A percentile compares a stretch with the other conserved stretches of the same genome.
Evolutionary conservation across 2,888 invertebrate genomes (phyloP).

Genomic region (Latheticus oryzae): DNA sequence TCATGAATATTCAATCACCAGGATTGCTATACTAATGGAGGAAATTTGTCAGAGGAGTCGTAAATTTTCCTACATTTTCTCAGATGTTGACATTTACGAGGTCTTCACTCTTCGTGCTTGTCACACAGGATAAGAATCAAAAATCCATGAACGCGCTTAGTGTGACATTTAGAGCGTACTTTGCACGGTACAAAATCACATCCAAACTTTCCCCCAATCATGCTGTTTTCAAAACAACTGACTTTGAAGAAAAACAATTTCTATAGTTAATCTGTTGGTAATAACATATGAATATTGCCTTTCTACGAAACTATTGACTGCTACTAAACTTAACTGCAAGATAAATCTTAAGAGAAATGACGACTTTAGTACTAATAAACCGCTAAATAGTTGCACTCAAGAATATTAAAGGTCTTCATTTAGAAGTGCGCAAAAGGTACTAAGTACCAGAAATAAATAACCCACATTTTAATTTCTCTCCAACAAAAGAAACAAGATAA

Average conservation of each 20-base stretch:
- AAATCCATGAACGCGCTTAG: conserved; percentile 44
- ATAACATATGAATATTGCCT: too few relatives aligned
- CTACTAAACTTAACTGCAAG: too few relatives aligned
- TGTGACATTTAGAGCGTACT: conserved; percentile 45
- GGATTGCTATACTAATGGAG: conserved; percentile 31
- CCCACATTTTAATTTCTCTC: too few relatives aligned
- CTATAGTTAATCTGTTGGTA: background rate
- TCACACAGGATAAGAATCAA: conserved; percentile 39
- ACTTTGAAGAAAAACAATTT: background rate
- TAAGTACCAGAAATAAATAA: too few relatives aligned
- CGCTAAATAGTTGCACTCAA: too few relatives aligned
- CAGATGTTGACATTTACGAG: conserved; percentile 9
- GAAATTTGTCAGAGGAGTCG: conserved; percentile 11
- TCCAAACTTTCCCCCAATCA: conserved; percentile 40
- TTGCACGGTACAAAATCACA: conserved; percentile 32
- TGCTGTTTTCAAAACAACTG: conserved; percentile 28
- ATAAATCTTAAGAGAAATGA: too few relatives aligned
- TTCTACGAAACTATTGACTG: too few relatives aligned
- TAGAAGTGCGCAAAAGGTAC: too few relatives aligned
- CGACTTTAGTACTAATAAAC: too few relatives aligned
- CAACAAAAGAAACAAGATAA: too few relatives aligned
- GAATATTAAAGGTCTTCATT: too few relatives aligned
- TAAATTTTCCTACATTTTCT: conserved; percentile 10
- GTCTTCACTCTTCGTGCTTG: conserved; percentile 28
- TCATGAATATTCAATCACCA: conserved; percentile 49